These are phyloP conservation scores for Neomorphus geoffroyi DNA, from an alignment of 2,797 vertebrate species.

Conservation along the genomic window DNA sequence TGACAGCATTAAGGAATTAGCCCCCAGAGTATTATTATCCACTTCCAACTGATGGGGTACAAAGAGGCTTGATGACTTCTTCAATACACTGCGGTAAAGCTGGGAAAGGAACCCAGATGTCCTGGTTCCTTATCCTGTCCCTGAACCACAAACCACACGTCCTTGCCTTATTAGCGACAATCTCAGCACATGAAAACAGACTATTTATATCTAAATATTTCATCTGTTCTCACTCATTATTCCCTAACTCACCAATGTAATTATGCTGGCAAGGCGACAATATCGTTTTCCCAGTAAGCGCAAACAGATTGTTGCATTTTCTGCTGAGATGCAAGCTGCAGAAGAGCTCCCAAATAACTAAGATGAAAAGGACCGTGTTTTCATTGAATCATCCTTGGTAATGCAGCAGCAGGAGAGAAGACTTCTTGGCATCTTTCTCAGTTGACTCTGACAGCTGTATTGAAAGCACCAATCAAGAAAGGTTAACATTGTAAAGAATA, in stretches of 20 bases:
- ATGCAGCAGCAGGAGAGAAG: not conserved
- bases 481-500: not conserved
- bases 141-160: constrained; percentile 50
- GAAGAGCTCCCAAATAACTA: not conserved
- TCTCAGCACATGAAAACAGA: constrained; percentile 47
- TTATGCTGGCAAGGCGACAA: constrained; percentile 42
- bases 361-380: not conserved
- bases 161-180: constrained; percentile 45
- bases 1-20: constrained; percentile 19
- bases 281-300: constrained; percentile 10
- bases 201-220: constrained; percentile 68
- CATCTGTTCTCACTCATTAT: constrained; percentile 57
- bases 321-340: constrained; percentile 25
- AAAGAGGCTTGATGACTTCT: constrained; percentile 33
- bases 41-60: constrained; percentile 22
- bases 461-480: not conserved
- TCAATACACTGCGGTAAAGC: constrained; percentile 34
- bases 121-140: constrained; percentile 59
- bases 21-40: constrained; percentile 24
- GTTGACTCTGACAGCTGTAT: not conserved
- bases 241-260: constrained; percentile 51
- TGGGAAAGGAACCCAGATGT: constrained; percentile 56
- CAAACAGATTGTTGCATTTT: constrained; percentile 52
- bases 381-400: not conserved
- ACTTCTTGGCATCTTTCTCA: not conserved